These are phyloP conservation scores for Sebastes wilsoni DNA, from an alignment of 2,797 vertebrate genomes.

Conservation along the genomic window DNA sequence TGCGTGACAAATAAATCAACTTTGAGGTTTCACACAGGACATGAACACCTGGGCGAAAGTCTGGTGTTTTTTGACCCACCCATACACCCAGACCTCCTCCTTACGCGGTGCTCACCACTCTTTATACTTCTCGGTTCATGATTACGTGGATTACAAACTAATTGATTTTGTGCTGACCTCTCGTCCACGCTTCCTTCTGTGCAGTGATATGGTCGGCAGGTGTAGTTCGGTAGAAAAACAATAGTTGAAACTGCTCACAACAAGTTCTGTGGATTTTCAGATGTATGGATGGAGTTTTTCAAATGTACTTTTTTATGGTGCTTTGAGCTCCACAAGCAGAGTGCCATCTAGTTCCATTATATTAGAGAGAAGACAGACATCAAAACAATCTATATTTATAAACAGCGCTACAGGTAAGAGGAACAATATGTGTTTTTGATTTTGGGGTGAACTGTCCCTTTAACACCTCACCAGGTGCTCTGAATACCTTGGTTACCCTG, in stretches of 20 bases:
- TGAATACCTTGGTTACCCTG: not conserved
- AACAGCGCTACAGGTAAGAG: not conserved
- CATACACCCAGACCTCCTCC: no score
- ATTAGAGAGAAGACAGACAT: not conserved
- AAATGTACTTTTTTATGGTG: not conserved
- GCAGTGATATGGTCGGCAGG: no score
- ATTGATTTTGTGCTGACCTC: no score
- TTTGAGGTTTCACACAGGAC: no score
- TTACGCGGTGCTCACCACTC: no score
- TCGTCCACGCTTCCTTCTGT: no score
- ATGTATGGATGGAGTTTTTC: not conserved
- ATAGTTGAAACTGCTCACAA: not conserved
- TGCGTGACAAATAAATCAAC: no score
- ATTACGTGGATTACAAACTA: no score
- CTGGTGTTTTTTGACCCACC: no score
- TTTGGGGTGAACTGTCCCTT: not conserved
- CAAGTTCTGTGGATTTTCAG: not conserved
- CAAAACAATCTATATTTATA: not conserved
- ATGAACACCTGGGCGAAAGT: no score
- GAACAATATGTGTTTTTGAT: not conserved
- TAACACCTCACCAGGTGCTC: not conserved
- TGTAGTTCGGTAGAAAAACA: not conserved
- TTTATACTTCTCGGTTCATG: accelerated
- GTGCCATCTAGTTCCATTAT: not conserved
- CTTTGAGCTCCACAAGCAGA: not conserved